These are phyloP conservation scores for Eidolon dupreanum DNA, from an alignment of 2,797 vertebrate species.

Conservation along the genomic window DNA sequence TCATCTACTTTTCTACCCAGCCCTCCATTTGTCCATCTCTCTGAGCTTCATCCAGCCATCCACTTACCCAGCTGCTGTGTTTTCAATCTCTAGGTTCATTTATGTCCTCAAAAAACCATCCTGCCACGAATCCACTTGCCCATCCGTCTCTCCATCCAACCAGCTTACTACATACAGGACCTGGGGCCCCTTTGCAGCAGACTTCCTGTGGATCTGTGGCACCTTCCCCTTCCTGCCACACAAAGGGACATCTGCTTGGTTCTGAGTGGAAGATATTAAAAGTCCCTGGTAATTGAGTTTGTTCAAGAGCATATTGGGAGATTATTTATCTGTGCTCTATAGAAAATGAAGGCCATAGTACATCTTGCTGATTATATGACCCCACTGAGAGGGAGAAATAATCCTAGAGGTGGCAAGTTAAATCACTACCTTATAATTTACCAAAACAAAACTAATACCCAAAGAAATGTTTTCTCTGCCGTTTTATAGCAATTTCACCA, in stretches of 20 bases:
- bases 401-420: constrained; percentile 74
- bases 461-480: constrained; percentile 66
- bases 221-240: neutral
- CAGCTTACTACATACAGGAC: too few species aligned
- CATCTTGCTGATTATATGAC: constrained; percentile 77
- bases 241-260: neutral
- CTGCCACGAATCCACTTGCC: neutral
- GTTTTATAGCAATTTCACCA: constrained; percentile 73
- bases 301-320: constrained; percentile 38
- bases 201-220: neutral
- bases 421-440: constrained; percentile 80
- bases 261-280: constrained; percentile 52
- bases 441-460: constrained; percentile 80
- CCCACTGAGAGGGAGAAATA: constrained; percentile 82
- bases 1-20: neutral
- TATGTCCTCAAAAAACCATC: neutral
- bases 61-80: neutral
- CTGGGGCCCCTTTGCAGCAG: neutral
- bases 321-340: constrained; percentile 67
- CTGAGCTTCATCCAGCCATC: neutral
- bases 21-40: neutral
- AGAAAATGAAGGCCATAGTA: constrained; percentile 64
- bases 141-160: neutral
- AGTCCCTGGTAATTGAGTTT: constrained; percentile 65
- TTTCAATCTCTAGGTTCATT: neutral